These are phyloP conservation scores for Cherax quadricarinatus DNA, from an alignment of 1,140 invertebrate genomes.

Conservation along the genomic window DNA sequence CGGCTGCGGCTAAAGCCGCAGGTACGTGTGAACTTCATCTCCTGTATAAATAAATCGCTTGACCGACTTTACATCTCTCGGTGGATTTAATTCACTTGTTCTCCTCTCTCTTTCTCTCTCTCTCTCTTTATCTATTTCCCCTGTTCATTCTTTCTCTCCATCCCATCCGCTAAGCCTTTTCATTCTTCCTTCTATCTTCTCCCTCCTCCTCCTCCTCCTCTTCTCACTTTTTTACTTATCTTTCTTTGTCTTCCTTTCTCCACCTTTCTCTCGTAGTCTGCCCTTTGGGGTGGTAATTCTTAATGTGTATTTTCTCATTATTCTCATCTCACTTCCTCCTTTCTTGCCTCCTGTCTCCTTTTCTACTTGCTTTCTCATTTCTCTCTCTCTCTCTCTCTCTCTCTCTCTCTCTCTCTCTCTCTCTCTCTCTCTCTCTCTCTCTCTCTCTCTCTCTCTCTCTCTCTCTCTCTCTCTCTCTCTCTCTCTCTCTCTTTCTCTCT, in stretches of 20 bases:
- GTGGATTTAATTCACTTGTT: conserved; percentile 1
- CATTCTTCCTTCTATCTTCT: neutral
- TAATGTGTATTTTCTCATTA: neutral
- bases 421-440: too few species aligned
- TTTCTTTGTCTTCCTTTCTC: neutral
- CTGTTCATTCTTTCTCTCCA: neutral
- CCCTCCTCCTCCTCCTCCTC: neutral
- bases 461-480: too few species aligned
- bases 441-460: too few species aligned
- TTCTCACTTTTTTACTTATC: neutral
- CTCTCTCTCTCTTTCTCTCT: too few species aligned
- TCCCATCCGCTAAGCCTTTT: neutral
- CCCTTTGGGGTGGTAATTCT: too few species aligned
- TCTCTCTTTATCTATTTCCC: neutral
- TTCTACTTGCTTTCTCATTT: too few species aligned
- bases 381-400: too few species aligned
- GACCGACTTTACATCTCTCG: neutral
- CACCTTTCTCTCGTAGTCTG: neutral
- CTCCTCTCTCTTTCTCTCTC: neutral
- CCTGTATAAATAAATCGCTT: conserved; percentile 10
- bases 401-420: too few species aligned
- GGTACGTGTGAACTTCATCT: conserved; percentile 1
- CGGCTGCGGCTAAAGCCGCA: neutral
- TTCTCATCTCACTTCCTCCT: neutral
- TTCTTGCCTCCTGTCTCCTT: too few species aligned